phyloP scores from a whole-genome alignment of 2,888 invertebrate species.

The Fabriciana adippe region DNA sequence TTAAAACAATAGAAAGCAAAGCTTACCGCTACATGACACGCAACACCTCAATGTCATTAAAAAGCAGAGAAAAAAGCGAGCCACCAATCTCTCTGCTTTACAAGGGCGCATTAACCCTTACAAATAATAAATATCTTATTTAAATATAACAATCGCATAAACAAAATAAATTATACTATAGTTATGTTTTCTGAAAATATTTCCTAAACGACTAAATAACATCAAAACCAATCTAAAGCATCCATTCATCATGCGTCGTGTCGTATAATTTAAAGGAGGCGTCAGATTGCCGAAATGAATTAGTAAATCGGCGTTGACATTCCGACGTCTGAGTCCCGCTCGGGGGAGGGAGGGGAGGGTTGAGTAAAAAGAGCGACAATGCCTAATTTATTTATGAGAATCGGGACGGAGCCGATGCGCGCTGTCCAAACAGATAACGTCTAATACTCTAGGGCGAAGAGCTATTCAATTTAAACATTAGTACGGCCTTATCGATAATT shows the following conservation, averaged over 20 bases:
- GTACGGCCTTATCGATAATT: background rate
- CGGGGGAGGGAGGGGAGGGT: constrained; percentile 45
- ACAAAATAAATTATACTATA: background rate
- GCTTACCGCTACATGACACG: no score
- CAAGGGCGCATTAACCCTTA: no score
- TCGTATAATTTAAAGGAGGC: constrained; percentile 48
- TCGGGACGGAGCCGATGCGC: constrained; percentile 47
- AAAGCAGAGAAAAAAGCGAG: no score
- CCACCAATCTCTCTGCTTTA: no score
- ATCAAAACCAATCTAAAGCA: constrained; percentile 3
- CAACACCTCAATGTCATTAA: no score
- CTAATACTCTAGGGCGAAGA: background rate
- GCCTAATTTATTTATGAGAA: constrained; percentile 78
- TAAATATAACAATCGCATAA: no score
- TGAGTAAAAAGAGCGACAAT: constrained; percentile 68
- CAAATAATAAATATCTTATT: no score
- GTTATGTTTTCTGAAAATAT: background rate
- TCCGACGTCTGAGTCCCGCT: constrained; percentile 49
- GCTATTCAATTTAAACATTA: constrained; percentile 15
- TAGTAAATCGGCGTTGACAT: constrained; percentile 76
- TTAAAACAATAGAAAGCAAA: no score
- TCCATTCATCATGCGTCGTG: constrained; percentile 42
- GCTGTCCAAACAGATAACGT: constrained; percentile 36
- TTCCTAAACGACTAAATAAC: constrained; percentile 1
- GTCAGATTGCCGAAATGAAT: constrained; percentile 69